These are phyloP conservation scores for Aricia artaxerxes DNA, from an alignment of 2,888 invertebrate species.

Conservation along the genomic window DNA sequence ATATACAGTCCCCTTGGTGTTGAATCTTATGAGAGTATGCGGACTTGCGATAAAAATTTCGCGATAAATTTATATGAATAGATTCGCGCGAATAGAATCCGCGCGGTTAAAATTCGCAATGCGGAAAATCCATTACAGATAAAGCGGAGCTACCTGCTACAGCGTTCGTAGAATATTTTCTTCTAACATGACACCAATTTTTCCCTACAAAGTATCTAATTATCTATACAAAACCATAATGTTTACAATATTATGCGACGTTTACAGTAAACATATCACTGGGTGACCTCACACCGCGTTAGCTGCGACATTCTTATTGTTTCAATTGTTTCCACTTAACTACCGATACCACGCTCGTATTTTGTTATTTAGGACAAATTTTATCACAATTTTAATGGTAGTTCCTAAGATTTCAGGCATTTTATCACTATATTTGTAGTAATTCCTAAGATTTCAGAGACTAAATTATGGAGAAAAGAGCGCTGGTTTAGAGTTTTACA, in stretches of 20 bases:
- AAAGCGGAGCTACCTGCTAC: no score
- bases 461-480: background rate
- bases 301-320: constrained; percentile 3
- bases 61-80: no score
- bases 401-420: background rate
- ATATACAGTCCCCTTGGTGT: no score
- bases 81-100: no score
- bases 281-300: constrained; percentile 6
- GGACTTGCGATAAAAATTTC: no score
- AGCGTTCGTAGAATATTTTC: background rate
- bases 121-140: no score
- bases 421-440: background rate
- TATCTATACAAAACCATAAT: background rate
- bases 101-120: no score
- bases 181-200: background rate
- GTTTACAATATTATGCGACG: background rate
- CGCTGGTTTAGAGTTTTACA: background rate
- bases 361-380: background rate
- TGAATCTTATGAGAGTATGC: no score
- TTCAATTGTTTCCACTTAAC: constrained; percentile 27
- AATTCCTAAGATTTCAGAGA: background rate
- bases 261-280: background rate
- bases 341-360: constrained; percentile 16
- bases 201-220: background rate
- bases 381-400: background rate